Percentiles rank a stretch among this genome's conserved stretches.
Conservation (phyloP, 2,888 invertebrate genomes). For the Eurytoma adleriae region DNA sequence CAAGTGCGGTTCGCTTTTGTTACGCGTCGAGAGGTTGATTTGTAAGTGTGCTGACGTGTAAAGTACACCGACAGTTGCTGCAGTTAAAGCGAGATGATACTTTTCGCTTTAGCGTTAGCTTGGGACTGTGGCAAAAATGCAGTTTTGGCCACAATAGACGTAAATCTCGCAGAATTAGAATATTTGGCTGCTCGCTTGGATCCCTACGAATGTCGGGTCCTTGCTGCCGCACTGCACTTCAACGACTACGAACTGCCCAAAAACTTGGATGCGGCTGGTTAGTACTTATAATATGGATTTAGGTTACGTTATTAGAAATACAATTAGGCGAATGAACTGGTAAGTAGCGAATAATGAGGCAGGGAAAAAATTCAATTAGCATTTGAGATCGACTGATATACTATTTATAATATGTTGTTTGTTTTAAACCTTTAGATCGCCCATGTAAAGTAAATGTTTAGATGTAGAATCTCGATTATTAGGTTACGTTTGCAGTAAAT, state of each 20-base stretch:
- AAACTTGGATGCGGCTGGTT: slow-evolving; percentile 76
- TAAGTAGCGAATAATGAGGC: no score
- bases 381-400: no score
- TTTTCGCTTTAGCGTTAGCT: background rate
- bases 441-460: no score
- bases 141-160: slow-evolving; percentile 65
- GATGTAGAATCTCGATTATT: no score
- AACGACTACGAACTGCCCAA: slow-evolving; percentile 75
- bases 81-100: background rate
- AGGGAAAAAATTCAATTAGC: no score
- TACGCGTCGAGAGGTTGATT: background rate
- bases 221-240: slow-evolving; percentile 80
- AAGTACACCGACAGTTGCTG: background rate
- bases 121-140: slow-evolving; percentile 19
- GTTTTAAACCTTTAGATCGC: no score
- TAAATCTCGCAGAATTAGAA: slow-evolving; percentile 73
- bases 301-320: no score
- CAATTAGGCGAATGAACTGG: no score
- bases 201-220: slow-evolving; percentile 78
- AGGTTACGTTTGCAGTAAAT: no score
- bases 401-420: no score
- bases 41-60: background rate
- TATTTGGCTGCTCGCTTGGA: slow-evolving; percentile 80
- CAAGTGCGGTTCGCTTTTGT: no score
- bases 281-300: no score